Percentiles rank a stretch among this genome's conserved stretches.
These are phyloP conservation scores for Atherinomorus stipes DNA, from an alignment of 2,113 vertebrate genomes.

Conservation along the genomic window DNA sequence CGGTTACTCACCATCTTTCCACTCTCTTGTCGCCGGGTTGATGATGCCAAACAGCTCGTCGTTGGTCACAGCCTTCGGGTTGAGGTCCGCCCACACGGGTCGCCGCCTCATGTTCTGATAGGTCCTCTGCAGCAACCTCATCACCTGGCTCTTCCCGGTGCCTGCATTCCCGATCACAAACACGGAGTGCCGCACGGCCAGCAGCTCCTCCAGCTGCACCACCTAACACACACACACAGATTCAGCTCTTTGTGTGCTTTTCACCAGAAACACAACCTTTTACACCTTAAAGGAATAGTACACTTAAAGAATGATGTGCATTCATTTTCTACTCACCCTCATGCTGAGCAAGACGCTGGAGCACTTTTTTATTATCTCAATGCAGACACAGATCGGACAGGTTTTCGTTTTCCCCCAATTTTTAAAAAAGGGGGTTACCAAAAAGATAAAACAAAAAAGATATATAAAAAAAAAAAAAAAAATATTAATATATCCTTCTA, in stretches of 20 bases:
- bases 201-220: conserved; percentile 94
- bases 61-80: conserved; percentile 78
- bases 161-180: conserved; percentile 94
- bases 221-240: conserved; percentile 80
- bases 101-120: conserved; percentile 91
- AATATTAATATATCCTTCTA: too few species aligned
- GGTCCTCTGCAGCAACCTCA: conserved; percentile 90
- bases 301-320: conserved; percentile 8
- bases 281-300: conserved; percentile 10
- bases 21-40: conserved; percentile 90
- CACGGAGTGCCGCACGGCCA: conserved; percentile 93
- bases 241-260: background rate
- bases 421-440: too few species aligned
- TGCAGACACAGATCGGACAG: too few species aligned
- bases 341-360: too few species aligned
- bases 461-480: too few species aligned
- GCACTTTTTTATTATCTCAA: too few species aligned
- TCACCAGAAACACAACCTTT: background rate
- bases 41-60: conserved; percentile 80
- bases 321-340: background rate
- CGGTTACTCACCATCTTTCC: conserved; percentile 90
- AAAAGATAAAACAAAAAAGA: too few species aligned
- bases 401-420: too few species aligned
- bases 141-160: conserved; percentile 94
- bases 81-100: conserved; percentile 92